Evolutionary conservation across 2,888 invertebrate species (phyloP).

Genomic region (Mesorhabditis sp.): DNA sequence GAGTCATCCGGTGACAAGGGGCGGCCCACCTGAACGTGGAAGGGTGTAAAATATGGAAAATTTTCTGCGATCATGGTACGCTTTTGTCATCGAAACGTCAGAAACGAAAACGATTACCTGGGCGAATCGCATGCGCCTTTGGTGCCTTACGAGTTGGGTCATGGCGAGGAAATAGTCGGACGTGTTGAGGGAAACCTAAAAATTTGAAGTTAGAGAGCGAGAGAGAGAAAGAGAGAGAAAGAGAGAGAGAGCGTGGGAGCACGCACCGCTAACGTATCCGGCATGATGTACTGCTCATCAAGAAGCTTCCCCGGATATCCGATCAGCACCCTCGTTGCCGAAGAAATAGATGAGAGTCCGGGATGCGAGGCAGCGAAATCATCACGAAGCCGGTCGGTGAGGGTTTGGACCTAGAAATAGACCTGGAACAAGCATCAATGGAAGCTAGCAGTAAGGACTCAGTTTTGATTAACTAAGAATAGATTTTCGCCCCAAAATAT

Average conservation of each 20-base stretch:
- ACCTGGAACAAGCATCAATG: background rate
- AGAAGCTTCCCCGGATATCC: slow-evolving; percentile 1
- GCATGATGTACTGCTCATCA: background rate
- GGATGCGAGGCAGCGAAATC: background rate
- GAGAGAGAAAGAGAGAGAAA: too few relatives aligned
- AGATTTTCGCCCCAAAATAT: too few relatives aligned
- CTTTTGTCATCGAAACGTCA: too few relatives aligned
- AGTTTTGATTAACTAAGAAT: too few relatives aligned
- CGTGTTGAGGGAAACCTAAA: background rate
- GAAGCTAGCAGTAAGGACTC: too few relatives aligned
- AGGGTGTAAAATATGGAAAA: too few relatives aligned
- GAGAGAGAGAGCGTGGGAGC: too few relatives aligned
- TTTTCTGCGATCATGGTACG: too few relatives aligned
- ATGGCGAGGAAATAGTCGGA: background rate
- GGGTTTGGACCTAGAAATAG: background rate
- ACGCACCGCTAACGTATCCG: background rate
- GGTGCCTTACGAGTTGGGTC: background rate
- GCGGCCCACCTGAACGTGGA: background rate
- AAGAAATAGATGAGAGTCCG: background rate
- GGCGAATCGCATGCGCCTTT: background rate
- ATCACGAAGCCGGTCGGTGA: background rate
- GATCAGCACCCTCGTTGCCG: background rate
- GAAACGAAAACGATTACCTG: too few relatives aligned
- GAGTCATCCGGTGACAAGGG: background rate
- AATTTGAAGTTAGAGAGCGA: background rate